Percentiles rank a stretch among this genome's conserved stretches.
Evolutionary conservation across 2,113 vertebrate genomes (phyloP).

Genomic region (Synchiropus splendidus): DNA sequence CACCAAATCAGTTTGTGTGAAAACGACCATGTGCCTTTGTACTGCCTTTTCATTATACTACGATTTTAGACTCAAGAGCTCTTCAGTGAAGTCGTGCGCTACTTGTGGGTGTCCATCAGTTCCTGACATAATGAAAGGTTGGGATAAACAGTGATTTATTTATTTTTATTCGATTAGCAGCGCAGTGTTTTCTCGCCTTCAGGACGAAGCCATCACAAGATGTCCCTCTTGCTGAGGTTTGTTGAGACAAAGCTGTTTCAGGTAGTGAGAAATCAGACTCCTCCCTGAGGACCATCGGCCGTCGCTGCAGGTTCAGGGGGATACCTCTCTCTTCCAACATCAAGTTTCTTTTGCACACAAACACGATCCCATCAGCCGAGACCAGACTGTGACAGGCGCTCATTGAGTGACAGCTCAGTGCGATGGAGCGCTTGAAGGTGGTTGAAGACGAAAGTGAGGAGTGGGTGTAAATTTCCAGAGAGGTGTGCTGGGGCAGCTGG

Average conservation of each 20-base stretch:
- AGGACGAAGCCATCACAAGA: conserved; percentile 15
- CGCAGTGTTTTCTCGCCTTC: no score
- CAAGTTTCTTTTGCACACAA: conserved; percentile 37
- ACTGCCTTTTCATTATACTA: no score
- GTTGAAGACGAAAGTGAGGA: conserved; percentile 8
- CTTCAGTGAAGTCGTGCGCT: no score
- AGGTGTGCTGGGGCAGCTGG: conserved; percentile 35
- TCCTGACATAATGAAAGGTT: no score
- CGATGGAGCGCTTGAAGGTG: conserved; percentile 8
- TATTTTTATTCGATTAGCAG: no score
- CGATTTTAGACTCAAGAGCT: no score
- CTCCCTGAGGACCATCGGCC: conserved; percentile 27
- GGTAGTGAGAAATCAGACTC: conserved; percentile 35
- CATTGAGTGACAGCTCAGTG: conserved; percentile 40
- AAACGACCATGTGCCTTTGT: no score
- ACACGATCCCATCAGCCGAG: conserved; percentile 20
- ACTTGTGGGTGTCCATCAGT: no score
- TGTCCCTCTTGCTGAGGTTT: conserved; percentile 14
- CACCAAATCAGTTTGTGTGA: no score
- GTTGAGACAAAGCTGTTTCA: conserved; percentile 35
- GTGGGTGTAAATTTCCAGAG: conserved; percentile 30
- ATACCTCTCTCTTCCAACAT: conserved; percentile 41
- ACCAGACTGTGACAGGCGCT: conserved; percentile 30
- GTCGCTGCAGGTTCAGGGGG: conserved; percentile 17
- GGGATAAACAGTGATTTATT: neutral